phyloP scores from a whole-genome alignment of 2,797 vertebrate genomes.

The Pyrrhura leucotis region DNA sequence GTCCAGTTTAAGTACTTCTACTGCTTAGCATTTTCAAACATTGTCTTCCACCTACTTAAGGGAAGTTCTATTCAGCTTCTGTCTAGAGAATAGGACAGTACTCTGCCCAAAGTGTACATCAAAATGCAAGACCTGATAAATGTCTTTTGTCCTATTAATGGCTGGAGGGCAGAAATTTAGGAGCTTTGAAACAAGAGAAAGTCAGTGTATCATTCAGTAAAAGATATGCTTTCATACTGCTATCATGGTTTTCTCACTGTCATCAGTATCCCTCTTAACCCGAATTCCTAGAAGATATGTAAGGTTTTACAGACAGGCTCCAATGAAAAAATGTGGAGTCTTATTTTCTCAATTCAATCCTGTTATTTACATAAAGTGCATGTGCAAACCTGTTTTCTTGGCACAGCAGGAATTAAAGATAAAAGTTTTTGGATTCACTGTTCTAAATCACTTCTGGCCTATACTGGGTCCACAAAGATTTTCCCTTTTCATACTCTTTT shows the following conservation, averaged over 20 bases:
- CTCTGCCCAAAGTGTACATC: not conserved
- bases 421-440: not conserved
- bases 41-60: not conserved
- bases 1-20: not conserved
- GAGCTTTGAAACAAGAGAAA: not conserved
- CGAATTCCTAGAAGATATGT: not conserved
- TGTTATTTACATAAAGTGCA: not conserved
- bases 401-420: not conserved
- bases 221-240: not conserved
- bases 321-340: not conserved
- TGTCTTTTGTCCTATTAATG: not conserved
- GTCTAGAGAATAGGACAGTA: not conserved
- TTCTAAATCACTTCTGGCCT: not conserved
- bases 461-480: not conserved
- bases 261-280: not conserved
- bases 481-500: not conserved
- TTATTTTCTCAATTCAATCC: not conserved
- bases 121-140: not conserved
- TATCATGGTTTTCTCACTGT: not conserved
- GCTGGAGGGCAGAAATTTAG: not conserved
- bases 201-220: not conserved
- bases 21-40: not conserved
- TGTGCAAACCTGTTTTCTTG: not conserved
- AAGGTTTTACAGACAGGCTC: not conserved
- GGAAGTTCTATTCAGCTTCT: not conserved